Conservation (phyloP, 2,888 invertebrate genomes). For the Schrankia costaestrigalis region DNA sequence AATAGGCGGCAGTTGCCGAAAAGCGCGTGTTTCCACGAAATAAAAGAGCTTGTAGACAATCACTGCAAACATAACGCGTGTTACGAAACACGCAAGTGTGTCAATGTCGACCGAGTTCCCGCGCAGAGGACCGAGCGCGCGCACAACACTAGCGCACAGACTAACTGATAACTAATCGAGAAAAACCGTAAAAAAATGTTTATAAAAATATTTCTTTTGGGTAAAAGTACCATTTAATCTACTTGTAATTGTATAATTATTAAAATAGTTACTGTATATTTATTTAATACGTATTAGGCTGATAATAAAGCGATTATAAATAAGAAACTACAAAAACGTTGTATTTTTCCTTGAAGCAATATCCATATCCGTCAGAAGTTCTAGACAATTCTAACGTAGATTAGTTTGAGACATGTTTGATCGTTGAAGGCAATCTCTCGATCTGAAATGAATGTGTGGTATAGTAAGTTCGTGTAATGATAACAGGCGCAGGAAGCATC, state of each 20-base stretch:
- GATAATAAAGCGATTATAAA: no score
- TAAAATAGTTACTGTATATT: no score
- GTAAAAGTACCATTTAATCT: no score
- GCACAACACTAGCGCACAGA: constrained; percentile 22
- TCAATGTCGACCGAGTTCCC: constrained; percentile 52
- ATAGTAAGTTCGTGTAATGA: constrained; percentile 26
- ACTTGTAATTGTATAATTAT: no score
- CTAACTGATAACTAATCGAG: neutral
- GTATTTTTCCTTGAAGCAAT: no score
- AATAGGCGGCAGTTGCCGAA: constrained; percentile 14
- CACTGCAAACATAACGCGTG: constrained; percentile 44
- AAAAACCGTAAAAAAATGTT: neutral
- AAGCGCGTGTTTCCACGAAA: constrained; percentile 34
- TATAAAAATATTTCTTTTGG: neutral
- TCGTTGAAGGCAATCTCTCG: constrained; percentile 20
- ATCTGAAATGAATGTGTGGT: constrained; percentile 18
- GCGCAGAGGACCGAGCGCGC: constrained; percentile 51
- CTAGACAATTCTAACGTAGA: constrained; percentile 24
- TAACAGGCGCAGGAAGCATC: constrained; percentile 45
- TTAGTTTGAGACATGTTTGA: no score
- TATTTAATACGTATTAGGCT: no score
- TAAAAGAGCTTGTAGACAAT: constrained; percentile 45
- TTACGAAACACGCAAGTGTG: constrained; percentile 62
- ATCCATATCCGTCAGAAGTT: constrained; percentile 17
- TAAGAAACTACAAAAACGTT: no score